Percentiles rank a stretch among this genome's conserved stretches.
phyloP scores from a whole-genome alignment of 1,140 invertebrate species.

The Solenopsis invicta region DNA sequence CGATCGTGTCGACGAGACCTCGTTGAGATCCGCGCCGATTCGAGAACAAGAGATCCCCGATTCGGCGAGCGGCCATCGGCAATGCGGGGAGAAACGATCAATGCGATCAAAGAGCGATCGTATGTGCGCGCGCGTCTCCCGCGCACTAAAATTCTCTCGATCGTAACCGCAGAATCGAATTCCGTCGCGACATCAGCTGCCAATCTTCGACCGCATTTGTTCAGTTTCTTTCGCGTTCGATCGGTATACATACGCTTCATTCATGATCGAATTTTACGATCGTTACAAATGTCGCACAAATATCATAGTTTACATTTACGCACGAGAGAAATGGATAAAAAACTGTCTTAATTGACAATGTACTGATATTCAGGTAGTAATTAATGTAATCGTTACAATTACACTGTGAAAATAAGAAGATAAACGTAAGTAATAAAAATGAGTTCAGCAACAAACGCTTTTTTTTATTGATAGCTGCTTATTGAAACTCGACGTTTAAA shows the following conservation, averaged over 20 bases:
- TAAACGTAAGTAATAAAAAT: not conserved
- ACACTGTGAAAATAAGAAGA: not conserved
- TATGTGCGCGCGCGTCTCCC: not conserved
- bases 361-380: not conserved
- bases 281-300: constrained; percentile 67
- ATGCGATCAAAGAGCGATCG: constrained; percentile 40
- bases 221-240: constrained; percentile 56
- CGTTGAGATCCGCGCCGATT: constrained; percentile 61
- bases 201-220: constrained; percentile 66
- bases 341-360: not conserved
- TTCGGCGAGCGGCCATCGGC: constrained; percentile 38
- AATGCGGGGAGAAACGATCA: constrained; percentile 50
- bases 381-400: not conserved
- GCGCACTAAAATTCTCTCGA: constrained; percentile 65
- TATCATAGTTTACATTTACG: constrained; percentile 49
- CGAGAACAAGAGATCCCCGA: constrained; percentile 55
- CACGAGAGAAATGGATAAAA: not conserved
- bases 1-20: constrained; percentile 66
- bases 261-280: constrained; percentile 69
- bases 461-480: constrained; percentile 8
- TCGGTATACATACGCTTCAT: not conserved
- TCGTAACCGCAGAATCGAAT: constrained; percentile 77
- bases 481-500: not conserved
- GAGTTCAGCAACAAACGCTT: not conserved
- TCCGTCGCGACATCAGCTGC: constrained; percentile 65